Evolutionary conservation across 2,797 vertebrate species (phyloP).

Genomic region (Ptychadena robeensis): DNA sequence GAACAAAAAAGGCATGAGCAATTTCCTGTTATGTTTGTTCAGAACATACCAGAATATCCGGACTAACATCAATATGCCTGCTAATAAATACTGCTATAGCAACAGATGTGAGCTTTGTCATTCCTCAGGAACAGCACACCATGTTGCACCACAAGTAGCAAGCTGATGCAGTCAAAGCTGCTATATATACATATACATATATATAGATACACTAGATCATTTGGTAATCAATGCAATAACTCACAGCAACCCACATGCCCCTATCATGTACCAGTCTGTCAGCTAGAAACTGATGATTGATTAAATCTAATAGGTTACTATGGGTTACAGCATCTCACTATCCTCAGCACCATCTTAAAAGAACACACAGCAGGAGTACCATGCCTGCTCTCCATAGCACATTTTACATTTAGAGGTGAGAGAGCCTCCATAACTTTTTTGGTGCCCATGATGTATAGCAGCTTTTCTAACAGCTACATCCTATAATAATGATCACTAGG

Average conservation of each 20-base stretch:
- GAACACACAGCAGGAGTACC: neutral
- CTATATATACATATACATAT: neutral
- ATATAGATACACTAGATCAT: neutral
- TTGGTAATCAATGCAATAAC: neutral
- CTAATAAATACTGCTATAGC: conserved; percentile 51
- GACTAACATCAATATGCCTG: conserved; percentile 13
- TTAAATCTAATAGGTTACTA: neutral
- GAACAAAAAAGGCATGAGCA: conserved; percentile 14
- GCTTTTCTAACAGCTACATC: no score
- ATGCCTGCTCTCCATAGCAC: neutral
- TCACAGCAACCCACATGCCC: neutral
- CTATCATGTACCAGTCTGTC: neutral
- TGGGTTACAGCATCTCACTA: neutral
- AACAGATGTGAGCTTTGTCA: conserved; percentile 49
- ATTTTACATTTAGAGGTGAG: neutral
- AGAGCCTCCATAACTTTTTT: neutral
- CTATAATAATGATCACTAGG: conserved; percentile 2
- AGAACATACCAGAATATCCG: conserved; percentile 43
- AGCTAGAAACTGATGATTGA: neutral
- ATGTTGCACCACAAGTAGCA: conserved; percentile 44
- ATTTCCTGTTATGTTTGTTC: conserved; percentile 31
- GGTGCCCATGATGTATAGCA: neutral
- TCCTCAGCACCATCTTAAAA: no score
- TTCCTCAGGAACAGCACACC: conserved; percentile 26
- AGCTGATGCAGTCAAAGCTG: neutral